Base-by-base conservation (phyloP, 2,113 vertebrate genomes). In the Noturus placidus region DNA sequence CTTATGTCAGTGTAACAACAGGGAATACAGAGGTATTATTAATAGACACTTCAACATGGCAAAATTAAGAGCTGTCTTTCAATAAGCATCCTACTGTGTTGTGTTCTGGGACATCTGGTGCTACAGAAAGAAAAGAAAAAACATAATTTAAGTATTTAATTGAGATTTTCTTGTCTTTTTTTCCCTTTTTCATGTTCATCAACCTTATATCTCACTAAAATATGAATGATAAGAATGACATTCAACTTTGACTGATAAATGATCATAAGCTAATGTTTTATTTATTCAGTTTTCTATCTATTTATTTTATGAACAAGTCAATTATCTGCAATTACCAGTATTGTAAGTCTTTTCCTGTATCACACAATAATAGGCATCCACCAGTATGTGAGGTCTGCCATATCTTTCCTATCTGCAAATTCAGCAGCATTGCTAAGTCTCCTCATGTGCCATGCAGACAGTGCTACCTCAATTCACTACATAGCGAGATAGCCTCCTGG, bases 1-100 rank as follows among this genome's bases (percentile, higher is more conserved):
- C 76, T 86, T n/a, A 85, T 76, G 57, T 63, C 84, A 86, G 27
- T 63, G 70, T 19, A 80, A 54, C 63, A 69, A 56, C 85, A 69
- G 59, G 20, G 69, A 86, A 25, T 46, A n/a, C 22, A 69, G 27
- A 79, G 38, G 42, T 30, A 61, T 59, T 72, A 63, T 82, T 87
- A 82, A 46, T 33, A 61, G 59, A 86, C 74, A 79, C 59, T 30
- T 78, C 46, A 56, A 76, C 54, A 82, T 8, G 38, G 30, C 3
- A 69, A 69, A 69, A 8, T 8, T 81, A 80, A 56, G 25, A 67
- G 30, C 17, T 67, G 20, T 67, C 11, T 81, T 50, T 56, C 69
- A 80, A 54, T 65, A 69, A n/a, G 25, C 30, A 35, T 57, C 52
- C 78, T 57, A 80, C 54, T 57, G 30, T 80, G 30, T 80, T 80